Base-by-base conservation (phyloP, 92 coral and sea anemone genomes). In the Desmophyllum pertusum region DNA sequence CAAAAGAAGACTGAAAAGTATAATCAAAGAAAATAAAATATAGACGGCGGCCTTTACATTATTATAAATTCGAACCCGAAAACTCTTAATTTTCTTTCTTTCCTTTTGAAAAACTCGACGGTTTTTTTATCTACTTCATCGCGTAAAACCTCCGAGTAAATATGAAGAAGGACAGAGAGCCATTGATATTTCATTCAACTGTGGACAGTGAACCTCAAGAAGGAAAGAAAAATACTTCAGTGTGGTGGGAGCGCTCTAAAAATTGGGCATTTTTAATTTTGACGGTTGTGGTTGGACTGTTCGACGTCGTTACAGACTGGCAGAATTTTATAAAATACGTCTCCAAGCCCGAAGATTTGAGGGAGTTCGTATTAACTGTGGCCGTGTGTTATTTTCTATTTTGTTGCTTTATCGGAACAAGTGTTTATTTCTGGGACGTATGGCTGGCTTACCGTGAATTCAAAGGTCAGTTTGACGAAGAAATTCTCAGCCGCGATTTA, bases 361-460 rank as follows among this genome's bases (percentile, higher is more conserved):
- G 39, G 39, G 66, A 75, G 42, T 21, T 75, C 17, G 38, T 35
- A 7, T 51, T 53, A 19, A 21, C 40, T 18, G 79, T 51, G 19
- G 78, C 65, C 5, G 33, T 52, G 29, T 36, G 33, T 18, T 52
- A 52, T 75, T 75, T 75, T n/a, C 25, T 75, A 3, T 75, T 75
- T 52, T 75, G 79, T 10, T 75, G 79, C 1, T 75, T 75, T 14
- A 75, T 75, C 36, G 79, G 79, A 51, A n/a, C 66, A 35, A 15
- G 39, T 13, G 27, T 51, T 3, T 75, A 50, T 75, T 19, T 35
- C 1, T 75, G 66, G 79, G 65, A 48, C 31, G 65, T 50, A 14
- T 75, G 79, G 79, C 18, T 75, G 41, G 46, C 79, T 31, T 75
- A 30, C 38, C 63, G 79, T 25, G 79, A 75, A 75, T 75, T 75